A percentile compares a stretch with the other conserved stretches of the same genome.
phyloP scores from a whole-genome alignment of 2,888 invertebrate genomes.

The Mechanitis messenoides region DNA sequence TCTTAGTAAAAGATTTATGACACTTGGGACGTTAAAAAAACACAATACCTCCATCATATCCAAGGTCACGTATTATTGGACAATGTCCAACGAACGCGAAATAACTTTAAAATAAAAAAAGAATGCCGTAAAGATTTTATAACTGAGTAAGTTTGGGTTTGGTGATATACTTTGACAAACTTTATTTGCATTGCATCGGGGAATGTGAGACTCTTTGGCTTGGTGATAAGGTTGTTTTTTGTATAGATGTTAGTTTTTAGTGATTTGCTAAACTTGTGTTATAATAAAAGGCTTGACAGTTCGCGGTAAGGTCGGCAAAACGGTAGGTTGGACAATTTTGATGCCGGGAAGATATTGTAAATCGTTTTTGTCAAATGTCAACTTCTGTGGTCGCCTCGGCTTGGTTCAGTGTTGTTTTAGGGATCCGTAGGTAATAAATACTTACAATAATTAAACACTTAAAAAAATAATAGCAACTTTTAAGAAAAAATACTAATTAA shows the following conservation, averaged over 20 bases:
- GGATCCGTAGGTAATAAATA: conserved; percentile 32
- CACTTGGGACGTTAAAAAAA: not conserved
- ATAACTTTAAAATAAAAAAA: conserved; percentile 37
- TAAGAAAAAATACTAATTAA: no score
- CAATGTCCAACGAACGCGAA: conserved; percentile 34
- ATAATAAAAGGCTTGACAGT: conserved; percentile 68
- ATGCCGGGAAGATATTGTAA: conserved; percentile 58
- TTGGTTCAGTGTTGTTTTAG: conserved; percentile 34
- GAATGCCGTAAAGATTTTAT: conserved; percentile 56
- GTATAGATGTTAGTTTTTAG: conserved; percentile 3
- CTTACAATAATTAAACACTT: conserved; percentile 4
- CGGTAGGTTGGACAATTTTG: conserved; percentile 72
- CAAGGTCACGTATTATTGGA: conserved; percentile 20
- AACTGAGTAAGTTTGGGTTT: conserved; percentile 63
- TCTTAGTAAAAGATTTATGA: not conserved
- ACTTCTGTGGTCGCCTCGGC: conserved; percentile 64
- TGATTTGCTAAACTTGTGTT: conserved; percentile 34
- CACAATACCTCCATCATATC: conserved; percentile 4
- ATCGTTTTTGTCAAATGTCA: conserved; percentile 75
- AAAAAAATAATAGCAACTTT: not conserved
- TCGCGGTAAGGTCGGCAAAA: conserved; percentile 68
- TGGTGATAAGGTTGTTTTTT: conserved; percentile 31
- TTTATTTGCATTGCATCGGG: not conserved
- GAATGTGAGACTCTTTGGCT: conserved; percentile 16
- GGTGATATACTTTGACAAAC: conserved; percentile 56